These are phyloP conservation scores for Odontomyia ornata DNA, from an alignment of 2,888 invertebrate genomes.

Conservation along the genomic window DNA sequence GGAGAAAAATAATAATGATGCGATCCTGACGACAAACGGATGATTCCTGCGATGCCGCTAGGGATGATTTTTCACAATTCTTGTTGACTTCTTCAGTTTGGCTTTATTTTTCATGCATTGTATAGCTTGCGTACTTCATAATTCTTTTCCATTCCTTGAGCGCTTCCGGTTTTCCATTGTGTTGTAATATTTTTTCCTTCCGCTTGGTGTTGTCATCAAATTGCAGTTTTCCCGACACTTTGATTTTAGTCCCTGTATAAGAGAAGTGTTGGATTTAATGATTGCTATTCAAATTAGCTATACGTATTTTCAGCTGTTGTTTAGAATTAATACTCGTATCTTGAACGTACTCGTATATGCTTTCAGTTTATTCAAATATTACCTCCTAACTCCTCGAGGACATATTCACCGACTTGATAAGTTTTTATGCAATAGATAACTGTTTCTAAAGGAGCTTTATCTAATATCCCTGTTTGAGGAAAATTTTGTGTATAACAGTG, in stretches of 20 bases:
- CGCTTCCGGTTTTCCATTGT: neutral
- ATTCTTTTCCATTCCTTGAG: neutral
- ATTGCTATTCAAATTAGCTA: no score
- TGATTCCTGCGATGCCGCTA: slow-evolving; percentile 22
- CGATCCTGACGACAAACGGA: slow-evolving; percentile 48
- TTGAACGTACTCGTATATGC: no score
- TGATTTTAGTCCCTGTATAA: neutral
- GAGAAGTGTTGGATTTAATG: neutral
- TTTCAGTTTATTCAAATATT: no score
- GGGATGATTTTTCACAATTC: slow-evolving; percentile 8
- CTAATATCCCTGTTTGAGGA: no score
- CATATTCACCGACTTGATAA: no score
- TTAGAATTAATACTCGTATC: no score
- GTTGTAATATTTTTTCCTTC: slow-evolving; percentile 17
- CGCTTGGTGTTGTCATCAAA: neutral
- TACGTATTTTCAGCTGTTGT: no score
- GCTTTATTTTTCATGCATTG: neutral
- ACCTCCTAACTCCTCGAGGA: no score
- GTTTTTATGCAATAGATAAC: no score
- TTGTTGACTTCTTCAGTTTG: slow-evolving; percentile 14
- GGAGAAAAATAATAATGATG: slow-evolving; percentile 51
- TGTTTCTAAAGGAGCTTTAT: no score
- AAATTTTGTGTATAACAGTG: no score
- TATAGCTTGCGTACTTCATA: neutral
- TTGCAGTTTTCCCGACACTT: neutral